Evolutionary conservation across 1,140 invertebrate species (phyloP), one percentile per base, ranked within the genome.

Genomic region (Goniozus legneri): DNA sequence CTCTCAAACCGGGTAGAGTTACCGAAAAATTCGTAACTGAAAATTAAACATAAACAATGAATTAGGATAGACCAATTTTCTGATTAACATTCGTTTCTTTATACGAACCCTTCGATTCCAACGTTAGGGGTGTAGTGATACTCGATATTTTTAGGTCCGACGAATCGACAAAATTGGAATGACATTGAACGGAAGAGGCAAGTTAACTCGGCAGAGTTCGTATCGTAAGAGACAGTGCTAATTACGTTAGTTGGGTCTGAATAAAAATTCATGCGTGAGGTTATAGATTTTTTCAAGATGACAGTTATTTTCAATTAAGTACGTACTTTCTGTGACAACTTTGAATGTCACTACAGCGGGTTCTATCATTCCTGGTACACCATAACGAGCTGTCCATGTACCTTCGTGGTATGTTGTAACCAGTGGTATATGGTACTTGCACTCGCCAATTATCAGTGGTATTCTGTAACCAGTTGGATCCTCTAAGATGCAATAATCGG

Each of bases 351-450:
- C 21, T 33, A 48, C 44, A 6, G 54, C 13, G 39, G 41, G 31
- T 15, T 44, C 33, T 18, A 55, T 52, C 47, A 42, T 55, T 31
- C 40, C 54, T 13, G 35, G 32, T 3, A 40, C 12, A 27, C 52
- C 50, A 21, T 63, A 64, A 44, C 36, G 42, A 2, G 51, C 54
- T 1, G 39, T 48, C 62, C 63, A 68, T 15, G 44, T 21, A 14
- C 64, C 64, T 12, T 54, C 54, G 43, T 65, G 58, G 33, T 46
- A 46, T 38, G 39, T 44, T 1, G 52, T 62, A n/a, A 63, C 52
- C 4, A 46, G 27, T 4, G 56, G 42, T 35, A 68, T 43, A 3
- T 51, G 16, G 19, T 59, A 48, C 8, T 44, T 13, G 31, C 57
- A 65, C 7, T 22, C 27, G 22, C 34, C 37, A 10, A 37, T n/a